Conservation (phyloP, 2,797 vertebrate genomes). For the Columba guinea region DNA sequence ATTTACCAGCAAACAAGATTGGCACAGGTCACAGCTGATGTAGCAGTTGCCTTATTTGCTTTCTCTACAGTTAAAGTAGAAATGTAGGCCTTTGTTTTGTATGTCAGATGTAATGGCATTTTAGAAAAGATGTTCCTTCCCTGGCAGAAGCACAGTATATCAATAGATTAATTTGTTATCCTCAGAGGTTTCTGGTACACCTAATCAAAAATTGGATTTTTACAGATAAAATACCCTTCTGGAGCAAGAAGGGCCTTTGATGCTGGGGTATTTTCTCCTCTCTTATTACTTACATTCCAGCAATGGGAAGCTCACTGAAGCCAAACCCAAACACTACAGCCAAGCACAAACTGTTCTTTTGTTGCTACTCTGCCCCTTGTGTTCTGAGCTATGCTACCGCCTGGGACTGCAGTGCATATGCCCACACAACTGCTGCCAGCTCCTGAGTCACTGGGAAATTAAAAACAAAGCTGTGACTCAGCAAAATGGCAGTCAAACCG, state of each 20-base stretch:
- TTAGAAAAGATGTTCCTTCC: neutral
- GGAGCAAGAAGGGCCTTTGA: neutral
- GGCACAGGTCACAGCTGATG: neutral
- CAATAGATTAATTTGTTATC: neutral
- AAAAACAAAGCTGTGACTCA: constrained; percentile 49
- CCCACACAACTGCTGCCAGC: neutral
- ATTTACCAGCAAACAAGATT: constrained; percentile 42
- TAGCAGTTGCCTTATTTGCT: neutral
- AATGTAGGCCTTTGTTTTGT: neutral
- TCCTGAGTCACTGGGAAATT: neutral
- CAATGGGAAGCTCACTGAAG: neutral
- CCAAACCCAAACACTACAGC: neutral
- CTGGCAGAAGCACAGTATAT: neutral
- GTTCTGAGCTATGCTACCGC: neutral
- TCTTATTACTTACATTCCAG: neutral
- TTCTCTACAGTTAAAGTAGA: neutral
- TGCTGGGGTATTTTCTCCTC: neutral
- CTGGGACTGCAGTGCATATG: neutral
- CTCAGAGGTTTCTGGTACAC: neutral
- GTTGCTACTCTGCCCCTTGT: neutral
- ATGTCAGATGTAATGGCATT: neutral
- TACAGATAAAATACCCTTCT: neutral
- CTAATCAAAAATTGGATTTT: neutral
- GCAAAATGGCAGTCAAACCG: neutral
- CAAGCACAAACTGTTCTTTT: neutral